These are phyloP conservation scores for Sebastes matsubarae DNA, from an alignment of 2,797 vertebrate species.

Conservation along the genomic window DNA sequence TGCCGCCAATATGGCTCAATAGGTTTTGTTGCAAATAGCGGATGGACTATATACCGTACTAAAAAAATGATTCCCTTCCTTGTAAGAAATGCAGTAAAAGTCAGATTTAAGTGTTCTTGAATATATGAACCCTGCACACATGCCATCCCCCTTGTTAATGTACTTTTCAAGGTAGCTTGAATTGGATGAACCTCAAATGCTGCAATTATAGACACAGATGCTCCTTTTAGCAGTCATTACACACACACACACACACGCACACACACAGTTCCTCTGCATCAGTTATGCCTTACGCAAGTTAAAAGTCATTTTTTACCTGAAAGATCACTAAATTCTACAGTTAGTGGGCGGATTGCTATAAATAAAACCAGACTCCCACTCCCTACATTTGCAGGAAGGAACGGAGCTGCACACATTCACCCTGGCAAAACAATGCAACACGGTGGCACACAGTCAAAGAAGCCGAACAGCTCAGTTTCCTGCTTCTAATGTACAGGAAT, in stretches of 20 bases:
- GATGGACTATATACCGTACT: not conserved
- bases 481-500: conserved; percentile 25
- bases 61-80: not conserved
- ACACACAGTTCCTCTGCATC: conserved; percentile 12
- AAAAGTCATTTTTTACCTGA: conserved; percentile 34
- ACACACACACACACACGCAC: not conserved
- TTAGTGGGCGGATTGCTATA: conserved; percentile 62
- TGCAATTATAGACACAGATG: conserved; percentile 52
- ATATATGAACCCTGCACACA: conserved; percentile 14
- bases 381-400: conserved; percentile 37
- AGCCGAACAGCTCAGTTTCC: conserved; percentile 8
- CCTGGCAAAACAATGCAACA: conserved; percentile 25
- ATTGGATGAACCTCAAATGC: conserved; percentile 62
- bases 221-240: conserved; percentile 40
- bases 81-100: conserved; percentile 14
- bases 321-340: conserved; percentile 58
- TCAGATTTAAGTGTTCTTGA: conserved; percentile 19
- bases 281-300: conserved; percentile 31
- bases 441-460: conserved; percentile 41
- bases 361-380: conserved; percentile 65
- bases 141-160: conserved; percentile 23
- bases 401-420: conserved; percentile 28
- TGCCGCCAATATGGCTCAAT: conserved; percentile 37
- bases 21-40: conserved; percentile 34
- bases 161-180: conserved; percentile 55